Evolutionary conservation across 2,888 invertebrate species (phyloP), one percentile per base, ranked within the genome.

Genomic region (Temnothorax unifasciatus): DNA sequence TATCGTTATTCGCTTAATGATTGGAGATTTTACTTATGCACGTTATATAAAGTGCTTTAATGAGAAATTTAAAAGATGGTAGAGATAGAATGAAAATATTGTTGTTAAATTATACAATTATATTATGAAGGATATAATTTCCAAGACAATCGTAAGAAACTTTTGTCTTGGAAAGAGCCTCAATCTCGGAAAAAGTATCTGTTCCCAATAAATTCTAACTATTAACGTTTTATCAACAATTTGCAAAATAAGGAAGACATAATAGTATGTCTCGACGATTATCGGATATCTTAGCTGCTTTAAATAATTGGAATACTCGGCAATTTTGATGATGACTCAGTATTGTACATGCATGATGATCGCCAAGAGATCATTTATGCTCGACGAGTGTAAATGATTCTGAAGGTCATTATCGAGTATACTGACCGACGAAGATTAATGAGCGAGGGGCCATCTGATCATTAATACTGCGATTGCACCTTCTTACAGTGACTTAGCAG

Each of bases 401-500:
- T 91, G 92, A 93, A 86, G 88, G 89, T 84, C 91, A 83, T 88
- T 88, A 88, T 90, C 88, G 61, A 82, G 85, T 57, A 87, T 82
- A 90, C 87, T 87, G 90, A 85, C 88, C 91, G 54, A 75, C 63
- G 94, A 92, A 93, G 94, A 94, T 89, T 88, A 84, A 68, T 66
- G 94, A 92, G 94, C 93, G 94, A 94, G 94, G 94, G 94, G 94
- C 94, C 94, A 95, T 94, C 94, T 95, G 94, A 95, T 91, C 84
- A 85, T 73, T 38, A 82, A 83, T 52, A 34, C 47, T 21, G 34
- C 57, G 59, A 59, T 71, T 47, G 38, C 57, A 81, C 13, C 38
- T 73, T 81, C 71, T 77, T 77, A 81, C 8, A 18, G 13, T 81
- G 59, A 79, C 59, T 73, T 47, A 71, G 79, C 73, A 59, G 18